Evolutionary conservation across 2,113 vertebrate genomes (phyloP), one percentile per base, ranked within the genome.

Genomic region (Pedionomus torquatus): DNA sequence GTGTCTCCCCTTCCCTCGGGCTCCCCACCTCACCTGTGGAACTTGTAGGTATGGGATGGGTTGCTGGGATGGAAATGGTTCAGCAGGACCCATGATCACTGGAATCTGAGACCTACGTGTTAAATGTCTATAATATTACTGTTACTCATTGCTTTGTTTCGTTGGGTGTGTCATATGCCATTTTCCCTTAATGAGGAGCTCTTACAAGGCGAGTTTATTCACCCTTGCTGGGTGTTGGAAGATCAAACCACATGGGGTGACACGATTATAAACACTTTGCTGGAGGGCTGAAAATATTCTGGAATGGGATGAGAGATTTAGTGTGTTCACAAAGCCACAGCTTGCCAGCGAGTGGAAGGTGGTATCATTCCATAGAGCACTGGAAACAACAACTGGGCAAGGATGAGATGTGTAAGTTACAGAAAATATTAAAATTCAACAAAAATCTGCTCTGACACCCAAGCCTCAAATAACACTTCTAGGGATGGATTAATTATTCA

Each of bases 341-440:
- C 54, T 65, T 97, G 87, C 91, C 96, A 95, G 81, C 0, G 1
- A 92, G 83, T 65, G 78, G 92, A 92, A 96, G 69, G 83, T 77
- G 65, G 70, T 95, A 70, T 55, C 6, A 0, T 82, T 95, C 82
- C 91, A 95, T 69, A 77, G 65, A 94, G 83, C 16, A 3, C 3
- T 89, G 87, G 79, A 95, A 89, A 87, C 43, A 51, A 49, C 63
- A 71, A 66, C 75, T 33, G 65, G 89, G 93, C 87, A 87, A 72
- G 55, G 49, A 90, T 18, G 77, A 93, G 86, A 95, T 24, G 37
- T 77, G 83, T 61, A 76, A 82, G 83, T 70, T 87, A 87, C 91
- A 93, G 94, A 89, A 96, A 95, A 96, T 87, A 95, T 74, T 91
- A 95, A 96, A 95, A 97, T 93, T 90, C 94, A 97, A 68, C 90